These are phyloP conservation scores for Lutraria rhynchaena DNA, from an alignment of 1,140 invertebrate species.

Conservation along the genomic window DNA sequence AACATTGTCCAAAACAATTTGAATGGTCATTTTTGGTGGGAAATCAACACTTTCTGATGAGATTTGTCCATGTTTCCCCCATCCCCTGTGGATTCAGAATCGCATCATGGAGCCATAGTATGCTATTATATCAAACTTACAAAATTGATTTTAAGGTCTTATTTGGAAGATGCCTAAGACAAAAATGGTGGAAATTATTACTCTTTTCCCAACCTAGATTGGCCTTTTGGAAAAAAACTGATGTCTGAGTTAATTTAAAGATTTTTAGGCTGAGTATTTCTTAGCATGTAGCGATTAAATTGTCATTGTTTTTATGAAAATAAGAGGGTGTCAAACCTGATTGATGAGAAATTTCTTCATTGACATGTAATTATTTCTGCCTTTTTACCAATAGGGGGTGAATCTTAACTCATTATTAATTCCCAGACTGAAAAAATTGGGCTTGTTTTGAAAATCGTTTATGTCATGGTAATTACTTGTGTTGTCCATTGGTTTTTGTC, in stretches of 20 bases:
- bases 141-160: background rate
- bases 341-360: background rate
- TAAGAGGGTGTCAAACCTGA: conserved; percentile 36
- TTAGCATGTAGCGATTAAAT: conserved; percentile 30
- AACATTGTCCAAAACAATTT: conserved; percentile 44
- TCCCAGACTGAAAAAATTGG: no score
- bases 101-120: conserved; percentile 36
- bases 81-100: conserved; percentile 43
- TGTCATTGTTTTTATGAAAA: conserved; percentile 47
- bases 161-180: background rate
- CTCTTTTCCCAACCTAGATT: conserved; percentile 28
- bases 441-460: no score
- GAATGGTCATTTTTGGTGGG: conserved; percentile 48
- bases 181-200: conserved; percentile 18
- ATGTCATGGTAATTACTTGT: no score
- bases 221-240: conserved; percentile 6
- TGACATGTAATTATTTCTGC: conserved; percentile 29
- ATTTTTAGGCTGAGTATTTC: conserved; percentile 27
- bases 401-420: no score
- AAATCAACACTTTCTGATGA: conserved; percentile 43
- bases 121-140: conserved; percentile 25
- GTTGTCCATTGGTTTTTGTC: no score
- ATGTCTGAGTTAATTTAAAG: conserved; percentile 36
- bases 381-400: background rate
- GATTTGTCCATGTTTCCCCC: conserved; percentile 10